Conservation (phyloP, 2,797 vertebrate genomes). For the Enteromius viviparus region DNA sequence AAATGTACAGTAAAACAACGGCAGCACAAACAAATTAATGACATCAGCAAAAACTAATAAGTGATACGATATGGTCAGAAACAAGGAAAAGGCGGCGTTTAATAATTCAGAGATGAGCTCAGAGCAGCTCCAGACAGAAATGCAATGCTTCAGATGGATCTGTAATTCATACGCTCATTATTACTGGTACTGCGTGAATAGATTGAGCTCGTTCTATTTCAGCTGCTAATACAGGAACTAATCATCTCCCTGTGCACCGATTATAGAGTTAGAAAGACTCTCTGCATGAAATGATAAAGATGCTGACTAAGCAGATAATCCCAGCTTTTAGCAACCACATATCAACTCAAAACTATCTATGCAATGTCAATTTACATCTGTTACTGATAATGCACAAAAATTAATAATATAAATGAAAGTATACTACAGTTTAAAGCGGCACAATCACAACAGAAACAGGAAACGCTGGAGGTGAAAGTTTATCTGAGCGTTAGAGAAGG, state of each 20-base stretch:
- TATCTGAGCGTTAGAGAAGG: neutral
- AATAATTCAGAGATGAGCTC: slow-evolving; percentile 8
- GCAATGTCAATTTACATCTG: neutral
- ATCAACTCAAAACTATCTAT: neutral
- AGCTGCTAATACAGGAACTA: neutral
- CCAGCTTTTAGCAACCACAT: too few relatives aligned
- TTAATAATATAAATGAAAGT: neutral
- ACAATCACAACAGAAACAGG: neutral
- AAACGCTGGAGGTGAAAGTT: neutral
- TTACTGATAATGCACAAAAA: neutral
- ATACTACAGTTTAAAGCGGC: neutral
- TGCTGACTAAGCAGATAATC: neutral
- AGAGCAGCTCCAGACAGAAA: neutral
- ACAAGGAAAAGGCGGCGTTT: neutral
- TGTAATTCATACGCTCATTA: neutral
- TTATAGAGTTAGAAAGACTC: neutral
- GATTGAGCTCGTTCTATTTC: neutral
- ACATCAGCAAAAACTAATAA: neutral
- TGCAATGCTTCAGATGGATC: neutral
- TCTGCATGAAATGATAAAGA: neutral
- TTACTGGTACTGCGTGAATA: neutral
- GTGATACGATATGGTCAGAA: neutral
- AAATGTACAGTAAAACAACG: neutral
- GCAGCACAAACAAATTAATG: neutral
- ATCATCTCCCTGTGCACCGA: neutral